Conservation (phyloP, 2,888 invertebrate species). For the Panopea generosa region DNA sequence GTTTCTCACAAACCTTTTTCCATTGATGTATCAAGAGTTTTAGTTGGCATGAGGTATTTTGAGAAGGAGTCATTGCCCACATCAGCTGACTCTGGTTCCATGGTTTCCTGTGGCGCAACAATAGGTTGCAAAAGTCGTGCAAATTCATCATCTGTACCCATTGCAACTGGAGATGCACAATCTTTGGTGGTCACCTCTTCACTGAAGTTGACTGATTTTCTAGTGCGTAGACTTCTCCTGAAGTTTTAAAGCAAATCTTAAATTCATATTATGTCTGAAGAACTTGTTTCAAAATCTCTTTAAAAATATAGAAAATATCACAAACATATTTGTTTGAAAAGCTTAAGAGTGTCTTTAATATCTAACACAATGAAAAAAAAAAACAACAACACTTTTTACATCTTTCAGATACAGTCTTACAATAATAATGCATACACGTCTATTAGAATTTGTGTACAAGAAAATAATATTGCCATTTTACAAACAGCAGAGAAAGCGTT, state of each 20-base stretch:
- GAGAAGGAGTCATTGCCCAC: conserved; percentile 51
- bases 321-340: no score
- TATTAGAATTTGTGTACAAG: no score
- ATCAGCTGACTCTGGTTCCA: neutral
- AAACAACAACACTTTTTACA: no score
- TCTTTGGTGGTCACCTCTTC: conserved; percentile 12
- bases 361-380: no score
- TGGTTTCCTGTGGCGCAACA: neutral
- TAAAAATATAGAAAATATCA: no score
- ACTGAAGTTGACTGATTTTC: conserved; percentile 60
- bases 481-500: no score
- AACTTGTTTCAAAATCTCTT: no score
- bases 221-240: conserved; percentile 56
- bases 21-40: conserved; percentile 17
- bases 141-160: conserved; percentile 28
- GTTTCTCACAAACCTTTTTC: conserved; percentile 34
- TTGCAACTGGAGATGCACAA: conserved; percentile 32
- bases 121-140: conserved; percentile 34
- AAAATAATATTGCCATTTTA: no score
- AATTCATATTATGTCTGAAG: neutral
- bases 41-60: conserved; percentile 50
- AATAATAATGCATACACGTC: no score
- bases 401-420: no score
- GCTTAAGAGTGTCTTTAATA: no score
- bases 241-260: neutral